Percentiles rank a stretch among this genome's conserved stretches.
Evolutionary conservation across 2,113 vertebrate species (phyloP).

Genomic region (Zosterops borbonicus): DNA sequence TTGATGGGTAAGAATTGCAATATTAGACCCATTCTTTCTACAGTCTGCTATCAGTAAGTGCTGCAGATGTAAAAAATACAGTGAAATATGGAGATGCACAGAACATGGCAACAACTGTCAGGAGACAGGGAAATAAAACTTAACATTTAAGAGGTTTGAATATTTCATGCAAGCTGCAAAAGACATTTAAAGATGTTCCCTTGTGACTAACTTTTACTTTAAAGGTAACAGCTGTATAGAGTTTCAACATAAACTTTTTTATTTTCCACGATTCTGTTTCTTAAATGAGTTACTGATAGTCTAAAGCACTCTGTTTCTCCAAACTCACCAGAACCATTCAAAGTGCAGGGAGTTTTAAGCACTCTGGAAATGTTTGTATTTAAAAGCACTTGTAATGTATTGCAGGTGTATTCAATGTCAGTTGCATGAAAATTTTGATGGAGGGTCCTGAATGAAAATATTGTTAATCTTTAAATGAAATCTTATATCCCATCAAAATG

Average conservation of each 20-base stretch:
- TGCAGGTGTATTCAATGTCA: constrained; percentile 13
- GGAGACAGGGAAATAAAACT: background rate
- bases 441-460: background rate
- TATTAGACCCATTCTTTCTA: background rate
- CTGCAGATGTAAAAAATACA: background rate
- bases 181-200: constrained; percentile 46
- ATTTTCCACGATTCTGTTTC: background rate
- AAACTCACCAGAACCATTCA: background rate
- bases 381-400: constrained; percentile 25
- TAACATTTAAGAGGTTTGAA: background rate
- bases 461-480: background rate
- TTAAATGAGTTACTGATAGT: constrained; percentile 32
- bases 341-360: background rate
- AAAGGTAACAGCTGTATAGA: constrained; percentile 23
- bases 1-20: background rate
- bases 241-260: background rate
- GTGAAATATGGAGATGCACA: background rate
- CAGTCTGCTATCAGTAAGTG: background rate
- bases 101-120: constrained; percentile 4
- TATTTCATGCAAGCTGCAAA: constrained; percentile 29
- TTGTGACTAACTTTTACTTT: constrained; percentile 21
- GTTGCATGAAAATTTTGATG: constrained; percentile 1
- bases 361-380: background rate
- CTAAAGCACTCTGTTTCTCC: background rate
- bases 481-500: background rate